A percentile compares a stretch with the other conserved stretches of the same genome.
These are phyloP conservation scores for Chondrosia reniformis DNA, from an alignment of 37 sponge, comb jelly and placozoan genomes.

Conservation along the genomic window DNA sequence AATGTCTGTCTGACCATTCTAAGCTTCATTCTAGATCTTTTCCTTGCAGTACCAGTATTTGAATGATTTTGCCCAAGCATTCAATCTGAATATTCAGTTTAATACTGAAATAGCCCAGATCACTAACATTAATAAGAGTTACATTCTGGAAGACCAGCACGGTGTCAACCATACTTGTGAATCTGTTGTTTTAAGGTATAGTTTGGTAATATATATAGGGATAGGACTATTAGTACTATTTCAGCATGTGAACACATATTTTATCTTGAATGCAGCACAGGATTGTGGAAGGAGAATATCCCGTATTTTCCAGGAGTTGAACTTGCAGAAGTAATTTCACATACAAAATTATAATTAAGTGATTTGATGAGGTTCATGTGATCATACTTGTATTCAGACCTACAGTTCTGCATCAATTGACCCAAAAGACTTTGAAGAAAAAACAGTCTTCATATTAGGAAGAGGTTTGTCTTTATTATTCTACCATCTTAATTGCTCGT, in stretches of 20 bases:
- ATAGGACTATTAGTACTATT: no score
- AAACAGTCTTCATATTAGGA: slow-evolving; percentile 61
- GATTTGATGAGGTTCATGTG: no score
- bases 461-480: slow-evolving; percentile 19
- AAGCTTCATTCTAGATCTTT: no score
- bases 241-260: no score
- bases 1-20: no score
- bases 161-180: slow-evolving; percentile 12
- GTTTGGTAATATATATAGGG: no score
- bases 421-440: slow-evolving; percentile 45
- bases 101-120: slow-evolving; percentile 35
- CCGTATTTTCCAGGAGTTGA: slow-evolving; percentile 58
- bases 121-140: not conserved
- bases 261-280: slow-evolving; percentile 77
- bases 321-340: slow-evolving; percentile 44
- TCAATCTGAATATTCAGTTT: slow-evolving; percentile 43
- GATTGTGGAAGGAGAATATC: slow-evolving; percentile 60
- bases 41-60: slow-evolving; percentile 51
- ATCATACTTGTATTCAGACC: no score
- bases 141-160: slow-evolving; percentile 5
- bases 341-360: not conserved
- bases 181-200: slow-evolving; percentile 24
- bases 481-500: not conserved
- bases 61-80: slow-evolving; percentile 32
- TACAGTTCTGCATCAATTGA: slow-evolving; percentile 50